A percentile compares a stretch with the other conserved stretches of the same genome.
Evolutionary conservation across 1,140 invertebrate genomes (phyloP).

Genomic region (Neuroterus valhalla): DNA sequence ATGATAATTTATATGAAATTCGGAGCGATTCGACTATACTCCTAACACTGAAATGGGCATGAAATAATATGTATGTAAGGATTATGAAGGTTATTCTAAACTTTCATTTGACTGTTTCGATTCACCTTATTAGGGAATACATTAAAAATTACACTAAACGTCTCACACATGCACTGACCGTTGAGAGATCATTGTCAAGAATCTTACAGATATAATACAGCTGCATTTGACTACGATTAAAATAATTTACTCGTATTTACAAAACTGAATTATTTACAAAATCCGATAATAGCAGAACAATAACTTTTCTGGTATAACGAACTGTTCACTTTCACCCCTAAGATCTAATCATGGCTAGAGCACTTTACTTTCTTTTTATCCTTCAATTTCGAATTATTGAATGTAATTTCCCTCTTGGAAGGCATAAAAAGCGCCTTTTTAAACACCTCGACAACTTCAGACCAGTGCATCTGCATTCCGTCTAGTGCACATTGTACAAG

Average conservation of each 20-base stretch:
- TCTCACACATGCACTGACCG: conserved; percentile 54
- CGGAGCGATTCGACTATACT: too few species aligned
- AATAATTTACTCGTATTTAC: conserved; percentile 45
- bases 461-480: conserved; percentile 53
- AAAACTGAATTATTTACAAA: conserved; percentile 26
- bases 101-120: neutral
- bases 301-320: neutral
- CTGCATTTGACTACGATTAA: conserved; percentile 46
- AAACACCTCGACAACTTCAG: conserved; percentile 29
- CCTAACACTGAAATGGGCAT: too few species aligned
- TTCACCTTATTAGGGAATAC: neutral
- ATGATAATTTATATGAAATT: too few species aligned
- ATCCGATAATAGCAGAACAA: conserved; percentile 1
- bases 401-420: neutral
- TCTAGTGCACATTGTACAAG: conserved; percentile 39
- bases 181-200: conserved; percentile 36
- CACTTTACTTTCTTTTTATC: conserved; percentile 26
- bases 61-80: too few species aligned
- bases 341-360: conserved; percentile 34
- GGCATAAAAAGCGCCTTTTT: conserved; percentile 4
- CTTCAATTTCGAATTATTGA: conserved; percentile 21
- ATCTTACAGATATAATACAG: conserved; percentile 33
- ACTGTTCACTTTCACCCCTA: conserved; percentile 22
- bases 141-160: conserved; percentile 37
- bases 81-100: too few species aligned